Base-by-base conservation (phyloP, 37 sponge, comb jelly and placozoan genomes). In the Sycon ciliatum region DNA sequence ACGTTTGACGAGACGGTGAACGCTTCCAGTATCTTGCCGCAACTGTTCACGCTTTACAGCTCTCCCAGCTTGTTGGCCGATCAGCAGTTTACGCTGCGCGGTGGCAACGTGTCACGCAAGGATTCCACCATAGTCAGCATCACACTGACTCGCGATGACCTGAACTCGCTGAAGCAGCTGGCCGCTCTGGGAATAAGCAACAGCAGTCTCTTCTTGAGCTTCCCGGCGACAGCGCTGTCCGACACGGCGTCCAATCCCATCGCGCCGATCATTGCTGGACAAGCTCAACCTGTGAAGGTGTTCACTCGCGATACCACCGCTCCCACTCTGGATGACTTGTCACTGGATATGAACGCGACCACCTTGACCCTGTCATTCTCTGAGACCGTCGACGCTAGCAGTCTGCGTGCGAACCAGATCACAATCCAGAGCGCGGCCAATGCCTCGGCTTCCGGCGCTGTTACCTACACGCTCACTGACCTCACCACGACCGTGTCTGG, bases 1-100 rank as follows among this genome's bases (percentile, higher is more conserved):
- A 79, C 81, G 16, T 92, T 89, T 76, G 57, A 69, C 68, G 88
- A 92, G 39, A 68, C 69, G 32, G 86, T 87, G 30, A 78, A 82
- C 76, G 85, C 85, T 18, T 74, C 78, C 24, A 60, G 63, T 60
- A 23, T 60, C 63, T 22, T 22, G 9, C 16, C 63, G 16, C 22
- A 60, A 11, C 27, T 11, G 7, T 7, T 60, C 16, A 11, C 7
- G 32, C 32, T 60, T 18, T 24, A 60, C 7, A 60, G 63, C 26
- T 22, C 7, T 23, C 7, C 24, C 9, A 9, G 63, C 7, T 22
- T 60, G 9, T 23, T 24, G 26, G 11, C 32, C 7, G 7, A 11
- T 60, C 22, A 60, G 16, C 16, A n/a, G 39, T 85, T 66, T 73
- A 57, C 71, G 18, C 65, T 89, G 11, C 71, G 64, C 2, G 77